Evolutionary conservation across 1,140 invertebrate genomes (phyloP), one percentile per base, ranked within the genome.

Genomic region (Melanaphis sacchari): DNA sequence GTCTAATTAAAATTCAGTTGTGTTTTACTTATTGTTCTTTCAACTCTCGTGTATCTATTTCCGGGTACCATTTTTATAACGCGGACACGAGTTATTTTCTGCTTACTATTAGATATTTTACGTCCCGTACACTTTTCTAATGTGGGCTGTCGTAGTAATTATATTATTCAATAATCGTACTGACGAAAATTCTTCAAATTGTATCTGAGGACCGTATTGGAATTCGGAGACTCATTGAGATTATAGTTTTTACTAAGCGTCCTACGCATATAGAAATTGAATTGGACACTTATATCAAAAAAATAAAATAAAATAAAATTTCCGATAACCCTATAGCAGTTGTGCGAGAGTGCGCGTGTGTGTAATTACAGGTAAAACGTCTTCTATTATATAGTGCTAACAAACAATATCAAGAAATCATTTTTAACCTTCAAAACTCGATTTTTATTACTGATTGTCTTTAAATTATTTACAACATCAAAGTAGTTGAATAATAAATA

Each of bases 341-440:
- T 40, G 22, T 41, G 40, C 31, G 9, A 76, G 18, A 31, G 82
- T 31, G 40, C 11, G 21, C 2, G 2, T 40, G 40, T 40, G 38
- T 49, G 7, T 82, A 40, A 26, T 84, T 84, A 38, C 40, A 11
- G 24, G 9, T 84, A 11, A 40, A 40, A 24, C 8, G 24, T 41
- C 40, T 26, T 41, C 8, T 84, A 9, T 38, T 21, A 38, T 81
- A 81, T 81, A 38, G 54, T 59, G 31, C n/a, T 66, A n/a, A 38
- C 15, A 40, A 38, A 5, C 22, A 40, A 84, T n/a, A 87, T 87
- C 31, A 31, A n/a, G 1, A 41, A 87, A 87, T 87, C 41, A n/a
- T n/a, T 46, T 43, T 46, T 87, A 87, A 87, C 84, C 84, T 87
- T 87, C 84, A 87, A 87, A 43, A 46, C 21, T 46, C 21, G 84